Percentiles rank a stretch among this genome's conserved stretches.
Evolutionary conservation across 2,797 vertebrate genomes (phyloP).

Genomic region (Mastacembelus armatus): DNA sequence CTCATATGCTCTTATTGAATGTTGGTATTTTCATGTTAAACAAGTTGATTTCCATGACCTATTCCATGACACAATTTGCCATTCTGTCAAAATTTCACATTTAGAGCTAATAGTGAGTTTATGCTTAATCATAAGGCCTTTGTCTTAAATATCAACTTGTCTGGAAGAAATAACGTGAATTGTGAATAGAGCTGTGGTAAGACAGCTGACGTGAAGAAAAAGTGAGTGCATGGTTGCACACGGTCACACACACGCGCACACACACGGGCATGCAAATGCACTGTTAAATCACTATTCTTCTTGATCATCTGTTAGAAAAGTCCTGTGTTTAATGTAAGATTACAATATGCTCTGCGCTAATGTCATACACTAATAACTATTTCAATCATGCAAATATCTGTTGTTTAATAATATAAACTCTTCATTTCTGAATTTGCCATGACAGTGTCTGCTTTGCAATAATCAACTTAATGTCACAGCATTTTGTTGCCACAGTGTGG

Average conservation of each 20-base stretch:
- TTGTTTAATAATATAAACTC: slow-evolving; percentile 27
- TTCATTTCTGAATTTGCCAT: slow-evolving; percentile 36
- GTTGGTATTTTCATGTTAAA: slow-evolving; percentile 34
- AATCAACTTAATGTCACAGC: slow-evolving; percentile 22
- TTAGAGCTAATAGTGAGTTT: slow-evolving; percentile 66
- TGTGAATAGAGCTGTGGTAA: slow-evolving; percentile 46
- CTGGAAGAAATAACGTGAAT: slow-evolving; percentile 59
- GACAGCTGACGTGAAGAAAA: slow-evolving; percentile 33
- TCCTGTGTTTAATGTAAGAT: slow-evolving; percentile 18
- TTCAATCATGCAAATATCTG: slow-evolving; percentile 32
- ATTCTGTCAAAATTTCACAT: slow-evolving; percentile 63
- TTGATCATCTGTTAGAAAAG: slow-evolving; percentile 22
- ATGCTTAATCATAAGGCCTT: slow-evolving; percentile 68
- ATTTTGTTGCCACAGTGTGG: slow-evolving; percentile 25
- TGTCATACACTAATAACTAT: slow-evolving; percentile 42
- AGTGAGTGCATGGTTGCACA: neutral
- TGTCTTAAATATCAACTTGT: slow-evolving; percentile 62
- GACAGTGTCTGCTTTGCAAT: slow-evolving; percentile 20
- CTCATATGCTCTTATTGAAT: slow-evolving; percentile 28
- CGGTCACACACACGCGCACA: slow-evolving; percentile 13
- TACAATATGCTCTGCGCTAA: slow-evolving; percentile 1
- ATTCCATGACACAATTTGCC: slow-evolving; percentile 53
- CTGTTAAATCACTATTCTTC: neutral
- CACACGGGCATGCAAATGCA: neutral
- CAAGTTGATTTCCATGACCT: slow-evolving; percentile 46